Base-by-base conservation (phyloP, 2,888 invertebrate genomes). In the Endomychus coccineus region DNA sequence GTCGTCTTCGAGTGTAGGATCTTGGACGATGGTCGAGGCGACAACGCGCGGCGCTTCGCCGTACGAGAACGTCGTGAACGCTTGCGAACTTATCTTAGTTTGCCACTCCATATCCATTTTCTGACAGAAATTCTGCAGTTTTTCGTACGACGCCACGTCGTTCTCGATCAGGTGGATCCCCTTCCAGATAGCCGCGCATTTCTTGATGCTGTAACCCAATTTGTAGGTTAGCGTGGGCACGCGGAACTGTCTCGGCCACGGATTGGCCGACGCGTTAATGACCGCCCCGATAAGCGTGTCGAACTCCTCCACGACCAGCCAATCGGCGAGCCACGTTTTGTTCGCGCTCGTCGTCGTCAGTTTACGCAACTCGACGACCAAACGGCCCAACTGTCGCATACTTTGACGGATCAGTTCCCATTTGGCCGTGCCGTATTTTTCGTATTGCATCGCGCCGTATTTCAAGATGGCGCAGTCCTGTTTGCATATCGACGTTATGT, bases 381-480 rank as follows among this genome's bases (percentile, higher is more conserved):
- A 19, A 5, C 19, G 5, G 6, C 19, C 19, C 7, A 19, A 19
- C 19, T 19, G 19, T 19, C 19, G 19, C 19, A 19, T 34, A 27
- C 22, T 12, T 21, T 21, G 16, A 27, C 34, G 16, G 3, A 27
- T 34, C 2, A 22, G 9, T 4, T 16, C 24, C 10, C 10, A 10
- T 13, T 25, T 16, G 13, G 25, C 13, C n/a, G 27, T 17, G 13
- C 19, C 19, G 7, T 19, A 19, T 19, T 19, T 19, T 19, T 19
- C 19, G 7, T 7, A 19, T 19, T 19, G 5, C 7, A 19, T 5
- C 7, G 7, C 7, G 7, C 19, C 19, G 7, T 7, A 19, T 19
- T 19, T 19, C 7, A 19, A 7, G 19, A 19, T 19, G 5, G 7
- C 19, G 6, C 7, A 5, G 7, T 19, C 19, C 5, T 19, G 7